Percentiles rank a stretch among this genome's conserved stretches.
Conservation (phyloP, 2,888 invertebrate species). For the Stramonita haemastoma region DNA sequence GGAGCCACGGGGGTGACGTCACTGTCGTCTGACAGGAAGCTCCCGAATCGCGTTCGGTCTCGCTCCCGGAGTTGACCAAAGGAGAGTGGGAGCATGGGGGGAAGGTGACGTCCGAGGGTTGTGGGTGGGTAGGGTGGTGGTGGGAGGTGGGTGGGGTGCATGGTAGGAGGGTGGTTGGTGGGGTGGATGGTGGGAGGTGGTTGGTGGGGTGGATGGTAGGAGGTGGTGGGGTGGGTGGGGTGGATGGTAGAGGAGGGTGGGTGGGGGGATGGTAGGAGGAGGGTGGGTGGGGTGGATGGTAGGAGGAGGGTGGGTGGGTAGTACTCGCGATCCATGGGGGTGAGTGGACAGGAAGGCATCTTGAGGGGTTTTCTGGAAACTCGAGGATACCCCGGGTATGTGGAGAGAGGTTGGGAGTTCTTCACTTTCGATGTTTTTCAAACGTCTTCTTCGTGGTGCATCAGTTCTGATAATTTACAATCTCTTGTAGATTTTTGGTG, state of each 20-base stretch:
- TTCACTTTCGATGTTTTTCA: no score
- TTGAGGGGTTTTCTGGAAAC: no score
- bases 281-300: neutral
- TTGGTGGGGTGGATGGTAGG: no score
- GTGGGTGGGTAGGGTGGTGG: no score
- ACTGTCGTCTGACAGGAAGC: constrained; percentile 34
- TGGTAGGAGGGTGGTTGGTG: no score
- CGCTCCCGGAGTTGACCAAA: constrained; percentile 1
- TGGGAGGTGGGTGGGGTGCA: neutral
- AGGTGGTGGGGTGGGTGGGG: no score
- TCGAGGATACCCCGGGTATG: no score
- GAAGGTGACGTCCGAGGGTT: neutral
- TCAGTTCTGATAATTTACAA: no score
- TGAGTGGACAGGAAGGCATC: neutral
- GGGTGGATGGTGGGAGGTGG: no score
- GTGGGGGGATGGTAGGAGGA: neutral
- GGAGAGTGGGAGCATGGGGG: constrained; percentile 5
- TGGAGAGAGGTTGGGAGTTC: no score
- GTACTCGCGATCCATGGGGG: neutral
- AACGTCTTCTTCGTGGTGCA: no score
- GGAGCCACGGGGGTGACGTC: constrained; percentile 37
- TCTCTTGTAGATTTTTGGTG: no score
- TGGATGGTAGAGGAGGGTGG: neutral
- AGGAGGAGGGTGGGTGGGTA: neutral
- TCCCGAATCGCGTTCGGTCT: constrained; percentile 12